Base-by-base conservation (phyloP, 2,797 vertebrate genomes). In the Phrynocephalus guinanensis region DNA sequence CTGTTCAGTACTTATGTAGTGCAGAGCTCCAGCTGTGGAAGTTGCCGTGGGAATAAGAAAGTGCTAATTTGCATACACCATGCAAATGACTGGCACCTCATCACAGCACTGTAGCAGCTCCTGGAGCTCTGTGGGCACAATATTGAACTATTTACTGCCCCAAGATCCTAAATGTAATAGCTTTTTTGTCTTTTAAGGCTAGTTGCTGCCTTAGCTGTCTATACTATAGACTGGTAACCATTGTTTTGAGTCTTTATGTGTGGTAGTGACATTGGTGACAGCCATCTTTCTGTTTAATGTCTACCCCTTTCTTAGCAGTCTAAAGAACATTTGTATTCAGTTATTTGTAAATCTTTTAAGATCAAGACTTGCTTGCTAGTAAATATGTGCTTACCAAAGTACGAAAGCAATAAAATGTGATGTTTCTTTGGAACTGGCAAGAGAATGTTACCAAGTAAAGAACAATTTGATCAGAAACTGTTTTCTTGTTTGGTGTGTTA, bases 361-460 rank as follows among this genome's bases (percentile, higher is more conserved):
- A 84, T 87, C 88, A 91, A 90, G 81, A 30, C 83, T 92, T 92
- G 82, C 84, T 15, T 90, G 68, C 89, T 89, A 26, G 48, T 84
- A 85, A 89, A 33, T 72, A 52, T 82, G 83, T 81, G 30, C 88
- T 92, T 95, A 79, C 85, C 1, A 56, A 75, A 73, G 1, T 89
- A 82, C 89, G 75, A 95, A 94, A 96, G 95, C 95, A 96, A 93
- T 96, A 95, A 95, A 93, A 90, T 86, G 91, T 95, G 90, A 86
- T 91, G 93, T 93, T 38, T 82, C 89, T 95, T 89, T 93, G 94
- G 88, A 81, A 48, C 89, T 88, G 56, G 56, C 18, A 10, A 66
- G n/a, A 92, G 91, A 90, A n/a, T 91, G 90, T 94, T 94, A 93
- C 83, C 87, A 91, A 97, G 97, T 96, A 97, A 97, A 96, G 88